A percentile compares a stretch with the other conserved stretches of the same genome.
Evolutionary conservation across 2,797 vertebrate species (phyloP).

Genomic region (Oryzias sinensis): DNA sequence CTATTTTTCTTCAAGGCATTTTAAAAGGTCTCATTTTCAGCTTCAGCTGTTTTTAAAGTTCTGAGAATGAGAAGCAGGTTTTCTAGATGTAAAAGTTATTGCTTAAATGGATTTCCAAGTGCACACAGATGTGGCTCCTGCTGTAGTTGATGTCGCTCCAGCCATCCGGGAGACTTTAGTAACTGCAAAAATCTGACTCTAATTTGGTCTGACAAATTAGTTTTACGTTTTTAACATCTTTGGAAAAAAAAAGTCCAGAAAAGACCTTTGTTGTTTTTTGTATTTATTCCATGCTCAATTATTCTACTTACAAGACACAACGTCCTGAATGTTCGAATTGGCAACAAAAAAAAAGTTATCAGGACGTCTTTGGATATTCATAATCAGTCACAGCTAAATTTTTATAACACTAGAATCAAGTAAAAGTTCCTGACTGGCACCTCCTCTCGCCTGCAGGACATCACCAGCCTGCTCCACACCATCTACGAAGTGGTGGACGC

Average conservation of each 20-base stretch:
- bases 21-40: too few species aligned
- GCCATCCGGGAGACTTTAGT: conserved; percentile 3
- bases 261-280: too few species aligned
- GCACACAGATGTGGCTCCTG: neutral
- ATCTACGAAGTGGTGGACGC: conserved; percentile 98
- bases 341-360: too few species aligned
- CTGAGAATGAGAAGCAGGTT: too few species aligned
- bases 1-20: too few species aligned
- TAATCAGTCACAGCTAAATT: too few species aligned
- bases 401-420: neutral
- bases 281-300: neutral
- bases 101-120: neutral
- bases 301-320: neutral
- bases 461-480: conserved; percentile 96
- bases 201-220: conserved; percentile 31
- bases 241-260: too few species aligned
- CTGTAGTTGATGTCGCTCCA: conserved; percentile 3
- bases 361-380: too few species aligned
- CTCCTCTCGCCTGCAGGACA: conserved; percentile 79
- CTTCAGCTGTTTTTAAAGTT: too few species aligned
- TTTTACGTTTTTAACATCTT: too few species aligned
- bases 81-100: too few species aligned
- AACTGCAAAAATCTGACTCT: conserved; percentile 8
- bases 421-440: neutral
- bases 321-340: neutral